Base-by-base conservation (phyloP, 1,140 invertebrate species). In the Pemphigus obesinymphae region DNA sequence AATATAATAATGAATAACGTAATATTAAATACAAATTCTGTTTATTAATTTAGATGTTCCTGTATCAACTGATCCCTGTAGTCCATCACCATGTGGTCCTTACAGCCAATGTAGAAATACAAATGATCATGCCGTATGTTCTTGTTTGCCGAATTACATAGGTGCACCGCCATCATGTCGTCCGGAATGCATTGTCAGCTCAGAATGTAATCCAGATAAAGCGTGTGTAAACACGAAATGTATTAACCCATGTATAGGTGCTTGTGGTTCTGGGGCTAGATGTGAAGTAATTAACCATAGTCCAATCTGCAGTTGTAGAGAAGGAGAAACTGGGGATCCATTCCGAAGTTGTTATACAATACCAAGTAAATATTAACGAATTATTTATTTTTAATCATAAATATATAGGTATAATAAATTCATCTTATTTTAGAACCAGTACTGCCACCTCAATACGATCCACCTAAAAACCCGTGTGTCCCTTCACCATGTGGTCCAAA, bases 221-320 rank as follows among this genome's bases (percentile, higher is more conserved):
- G 93, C 94, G 40, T 96, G 95, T 85, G 90, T 95, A 3, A 93
- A 94, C 85, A 91, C 93, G 84, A 95, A 94, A 86, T 96, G 95
- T 86, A 92, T 93, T 0, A 93, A 96, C 88, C 94, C 95, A 7
- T 96, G 95, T 85, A 87, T 91, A 7, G 93, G 93, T 31, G 90
- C 93, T 15, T 96, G 95, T 86, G 95, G 94, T 2, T 85, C 92
- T n/a, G 91, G 91, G 53, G 94, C 95, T 26, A 89, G 93, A 48
- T 96, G 94, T 86, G 92, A 94, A 88, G 93, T 95, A 1, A 93
- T 94, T 58, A 94, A 94, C 85, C 94, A 96, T 84, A 94, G 92
- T 80, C 93, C 94, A 15, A 94, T 94, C 66, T 95, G 94, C 84
- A 93, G 92, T 84, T 95, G 95, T 85, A 88, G 91, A 76, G 88